A percentile compares a stretch with the other conserved stretches of the same genome.
These are phyloP conservation scores for Tipula helvola DNA, from an alignment of 2,888 invertebrate genomes.

Conservation along the genomic window DNA sequence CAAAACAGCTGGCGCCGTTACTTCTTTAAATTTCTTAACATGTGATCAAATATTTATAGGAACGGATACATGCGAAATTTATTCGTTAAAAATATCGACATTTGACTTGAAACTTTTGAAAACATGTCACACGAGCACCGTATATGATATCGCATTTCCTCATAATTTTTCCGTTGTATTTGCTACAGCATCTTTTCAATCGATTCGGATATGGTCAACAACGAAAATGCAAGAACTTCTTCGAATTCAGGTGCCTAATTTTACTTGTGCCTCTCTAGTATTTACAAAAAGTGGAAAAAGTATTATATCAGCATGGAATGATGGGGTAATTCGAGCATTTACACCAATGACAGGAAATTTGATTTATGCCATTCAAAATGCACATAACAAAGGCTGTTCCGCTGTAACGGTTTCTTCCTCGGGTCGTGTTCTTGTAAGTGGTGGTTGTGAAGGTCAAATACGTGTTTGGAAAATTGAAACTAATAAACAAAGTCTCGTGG, in stretches of 20 bases:
- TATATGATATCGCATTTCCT: slow-evolving; percentile 76
- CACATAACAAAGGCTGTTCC: slow-evolving; percentile 68
- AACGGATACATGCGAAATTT: slow-evolving; percentile 69
- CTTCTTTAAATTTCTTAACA: slow-evolving; percentile 54
- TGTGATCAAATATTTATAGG: slow-evolving; percentile 56
- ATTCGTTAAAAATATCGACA: slow-evolving; percentile 52
- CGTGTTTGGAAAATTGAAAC: slow-evolving; percentile 67
- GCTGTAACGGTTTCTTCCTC: slow-evolving; percentile 63
- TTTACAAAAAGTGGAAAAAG: slow-evolving; percentile 70
- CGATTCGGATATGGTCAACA: slow-evolving; percentile 77
- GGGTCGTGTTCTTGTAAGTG: slow-evolving; percentile 64
- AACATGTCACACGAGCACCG: slow-evolving; percentile 70
- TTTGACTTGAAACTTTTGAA: slow-evolving; percentile 58
- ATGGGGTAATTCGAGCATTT: slow-evolving; percentile 69
- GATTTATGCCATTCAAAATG: slow-evolving; percentile 72
- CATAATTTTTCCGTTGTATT: slow-evolving; percentile 69
- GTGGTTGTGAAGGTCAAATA: slow-evolving; percentile 88
- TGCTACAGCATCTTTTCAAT: slow-evolving; percentile 74
- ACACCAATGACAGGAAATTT: slow-evolving; percentile 70
- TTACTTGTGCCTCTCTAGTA: slow-evolving; percentile 64
- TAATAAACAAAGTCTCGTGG: slow-evolving; percentile 50
- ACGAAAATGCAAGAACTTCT: slow-evolving; percentile 64
- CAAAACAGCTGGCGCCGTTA: slow-evolving; percentile 53
- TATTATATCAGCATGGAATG: slow-evolving; percentile 75
- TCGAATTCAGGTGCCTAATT: slow-evolving; percentile 76